A percentile compares a stretch with the other conserved stretches of the same genome.
These are phyloP conservation scores for Bombus turneri DNA, from an alignment of 1,140 invertebrate species.

Conservation along the genomic window DNA sequence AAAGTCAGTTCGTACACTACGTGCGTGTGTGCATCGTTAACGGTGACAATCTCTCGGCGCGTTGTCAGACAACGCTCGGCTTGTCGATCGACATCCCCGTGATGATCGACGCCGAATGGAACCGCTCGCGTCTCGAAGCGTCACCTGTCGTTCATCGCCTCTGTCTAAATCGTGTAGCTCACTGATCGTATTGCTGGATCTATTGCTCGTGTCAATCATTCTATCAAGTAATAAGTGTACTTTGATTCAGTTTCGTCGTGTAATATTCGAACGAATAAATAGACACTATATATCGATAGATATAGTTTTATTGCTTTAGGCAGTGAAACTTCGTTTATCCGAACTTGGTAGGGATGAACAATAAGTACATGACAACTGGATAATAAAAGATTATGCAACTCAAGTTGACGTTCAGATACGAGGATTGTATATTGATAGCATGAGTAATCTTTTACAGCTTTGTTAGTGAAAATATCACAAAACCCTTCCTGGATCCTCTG, in stretches of 20 bases:
- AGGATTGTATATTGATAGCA: too few relatives aligned
- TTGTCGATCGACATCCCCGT: background rate
- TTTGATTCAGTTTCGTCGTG: background rate
- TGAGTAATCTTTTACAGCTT: background rate
- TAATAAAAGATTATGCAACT: too few relatives aligned
- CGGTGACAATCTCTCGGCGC: slow-evolving; percentile 34
- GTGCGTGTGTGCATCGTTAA: slow-evolving; percentile 18
- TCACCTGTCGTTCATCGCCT: background rate
- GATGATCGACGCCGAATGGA: background rate
- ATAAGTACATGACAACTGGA: too few relatives aligned
- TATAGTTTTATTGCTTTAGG: background rate
- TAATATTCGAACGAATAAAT: background rate
- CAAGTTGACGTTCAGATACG: too few relatives aligned
- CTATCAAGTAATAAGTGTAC: background rate
- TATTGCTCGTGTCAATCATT: background rate
- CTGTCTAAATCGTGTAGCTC: background rate
- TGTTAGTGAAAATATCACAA: background rate
- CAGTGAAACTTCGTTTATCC: too few relatives aligned
- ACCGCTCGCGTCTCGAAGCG: background rate
- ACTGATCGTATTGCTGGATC: background rate
- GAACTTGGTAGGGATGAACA: too few relatives aligned
- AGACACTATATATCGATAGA: background rate
- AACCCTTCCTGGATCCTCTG: background rate
- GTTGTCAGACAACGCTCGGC: slow-evolving; percentile 1
- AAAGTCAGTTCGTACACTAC: too few relatives aligned